These are phyloP conservation scores for Callaeas wilsoni DNA, from an alignment of 2,113 vertebrate species.

Conservation along the genomic window DNA sequence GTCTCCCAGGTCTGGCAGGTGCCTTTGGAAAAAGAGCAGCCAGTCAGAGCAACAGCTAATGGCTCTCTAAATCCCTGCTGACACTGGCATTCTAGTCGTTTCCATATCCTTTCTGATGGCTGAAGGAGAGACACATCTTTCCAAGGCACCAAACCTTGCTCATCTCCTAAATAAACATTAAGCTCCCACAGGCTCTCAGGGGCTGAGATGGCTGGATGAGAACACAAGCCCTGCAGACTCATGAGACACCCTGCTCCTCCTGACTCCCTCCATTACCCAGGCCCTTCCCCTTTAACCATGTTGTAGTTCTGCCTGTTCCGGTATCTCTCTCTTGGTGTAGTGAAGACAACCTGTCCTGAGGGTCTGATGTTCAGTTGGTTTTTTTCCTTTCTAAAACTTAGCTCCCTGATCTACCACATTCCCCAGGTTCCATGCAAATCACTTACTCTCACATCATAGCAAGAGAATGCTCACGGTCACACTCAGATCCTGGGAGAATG, in stretches of 20 bases:
- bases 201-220: neutral
- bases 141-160: neutral
- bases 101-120: neutral
- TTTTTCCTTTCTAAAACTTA: neutral
- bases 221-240: rapidly evolving
- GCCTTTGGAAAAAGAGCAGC: neutral
- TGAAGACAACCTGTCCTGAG: neutral
- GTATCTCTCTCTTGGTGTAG: neutral
- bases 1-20: neutral
- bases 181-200: neutral
- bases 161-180: neutral
- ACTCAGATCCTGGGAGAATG: neutral
- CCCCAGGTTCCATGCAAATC: neutral
- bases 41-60: neutral
- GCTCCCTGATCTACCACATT: neutral
- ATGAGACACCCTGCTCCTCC: neutral
- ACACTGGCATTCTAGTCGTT: neutral
- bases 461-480: neutral
- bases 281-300: rapidly evolving
- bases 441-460: neutral
- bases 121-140: neutral
- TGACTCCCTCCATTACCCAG: rapidly evolving
- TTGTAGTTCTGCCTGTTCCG: neutral
- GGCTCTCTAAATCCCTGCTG: neutral
- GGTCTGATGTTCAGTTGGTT: rapidly evolving